phyloP scores from a whole-genome alignment of 2,888 invertebrate genomes.

The Drosophila nigricruria region DNA sequence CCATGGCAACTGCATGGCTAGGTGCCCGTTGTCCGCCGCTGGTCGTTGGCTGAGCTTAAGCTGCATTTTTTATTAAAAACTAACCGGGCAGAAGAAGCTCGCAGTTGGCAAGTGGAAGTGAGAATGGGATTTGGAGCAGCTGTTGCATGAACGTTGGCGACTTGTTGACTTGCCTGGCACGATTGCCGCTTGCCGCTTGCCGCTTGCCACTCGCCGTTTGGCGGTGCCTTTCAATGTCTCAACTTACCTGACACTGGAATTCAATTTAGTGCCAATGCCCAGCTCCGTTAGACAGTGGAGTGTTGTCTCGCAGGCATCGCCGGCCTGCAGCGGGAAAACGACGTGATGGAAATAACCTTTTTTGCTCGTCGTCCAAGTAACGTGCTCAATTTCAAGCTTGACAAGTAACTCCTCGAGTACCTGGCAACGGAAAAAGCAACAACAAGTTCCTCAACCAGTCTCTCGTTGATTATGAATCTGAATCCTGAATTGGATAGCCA shows the following conservation, averaged over 20 bases:
- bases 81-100: constrained; percentile 2
- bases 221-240: constrained; percentile 60
- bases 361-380: constrained; percentile 90
- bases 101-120: neutral
- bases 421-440: constrained; percentile 82
- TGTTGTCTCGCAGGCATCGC: constrained; percentile 90
- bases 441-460: constrained; percentile 8
- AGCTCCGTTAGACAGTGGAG: constrained; percentile 90
- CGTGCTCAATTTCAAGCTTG: constrained; percentile 89
- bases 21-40: neutral
- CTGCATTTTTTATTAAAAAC: constrained; percentile 53
- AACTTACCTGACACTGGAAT: constrained; percentile 90
- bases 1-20: constrained; percentile 16
- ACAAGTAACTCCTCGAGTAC: constrained; percentile 89
- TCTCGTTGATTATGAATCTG: constrained; percentile 45
- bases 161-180: constrained; percentile 64
- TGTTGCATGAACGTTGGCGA: constrained; percentile 56
- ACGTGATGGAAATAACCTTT: constrained; percentile 89
- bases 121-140: constrained; percentile 45
- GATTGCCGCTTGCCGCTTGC: constrained; percentile 55
- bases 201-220: constrained; percentile 57
- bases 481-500: constrained; percentile 39
- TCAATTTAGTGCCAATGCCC: constrained; percentile 89
- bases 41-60: constrained; percentile 21
- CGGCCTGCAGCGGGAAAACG: constrained; percentile 89